Conservation (phyloP, 2,113 vertebrate genomes). For the Peromyscus californicus region DNA sequence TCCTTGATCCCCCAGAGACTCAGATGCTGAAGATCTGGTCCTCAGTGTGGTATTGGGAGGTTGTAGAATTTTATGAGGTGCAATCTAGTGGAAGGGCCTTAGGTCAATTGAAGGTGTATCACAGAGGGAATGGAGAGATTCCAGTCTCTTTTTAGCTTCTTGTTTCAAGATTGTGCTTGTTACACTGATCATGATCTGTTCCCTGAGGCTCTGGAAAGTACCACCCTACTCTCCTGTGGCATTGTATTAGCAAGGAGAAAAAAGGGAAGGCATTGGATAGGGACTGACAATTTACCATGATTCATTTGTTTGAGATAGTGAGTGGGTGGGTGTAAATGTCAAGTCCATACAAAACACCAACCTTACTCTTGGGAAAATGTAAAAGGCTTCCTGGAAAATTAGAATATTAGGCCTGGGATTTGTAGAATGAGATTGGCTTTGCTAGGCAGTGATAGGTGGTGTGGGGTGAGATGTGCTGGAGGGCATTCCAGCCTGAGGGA, state of each 20-base stretch:
- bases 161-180: too few relatives aligned
- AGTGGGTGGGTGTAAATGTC: not conserved
- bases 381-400: not conserved
- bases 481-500: not conserved
- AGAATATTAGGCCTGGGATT: not conserved
- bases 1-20: not conserved
- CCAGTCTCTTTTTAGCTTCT: not conserved
- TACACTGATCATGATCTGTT: not conserved
- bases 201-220: not conserved
- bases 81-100: not conserved
- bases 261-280: not conserved
- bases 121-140: too few relatives aligned
- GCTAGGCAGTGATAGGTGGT: too few relatives aligned
- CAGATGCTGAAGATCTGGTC: not conserved
- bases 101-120: too few relatives aligned
- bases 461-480: not conserved
- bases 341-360: not conserved
- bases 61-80: not conserved
- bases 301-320: not conserved
- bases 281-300: not conserved
- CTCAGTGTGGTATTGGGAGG: not conserved
- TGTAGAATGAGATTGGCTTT: not conserved
- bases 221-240: not conserved
- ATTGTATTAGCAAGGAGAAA: not conserved
- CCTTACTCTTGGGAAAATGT: not conserved